Conservation (phyloP, 1,140 invertebrate genomes). For the Stegodyphus mimosarum region DNA sequence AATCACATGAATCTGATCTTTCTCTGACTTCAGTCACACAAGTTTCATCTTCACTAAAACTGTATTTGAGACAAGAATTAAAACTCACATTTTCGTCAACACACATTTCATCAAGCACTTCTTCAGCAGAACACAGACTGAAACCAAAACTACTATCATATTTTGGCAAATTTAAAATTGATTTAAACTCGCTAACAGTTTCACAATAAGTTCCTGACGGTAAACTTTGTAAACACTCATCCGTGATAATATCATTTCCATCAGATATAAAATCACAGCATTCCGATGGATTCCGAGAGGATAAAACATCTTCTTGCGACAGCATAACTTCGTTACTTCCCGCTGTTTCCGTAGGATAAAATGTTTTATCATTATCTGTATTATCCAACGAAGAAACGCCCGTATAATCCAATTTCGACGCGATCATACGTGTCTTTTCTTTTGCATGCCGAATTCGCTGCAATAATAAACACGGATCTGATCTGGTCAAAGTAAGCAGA, state of each 20-base stretch:
- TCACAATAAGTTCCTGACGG: no score
- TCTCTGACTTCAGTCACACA: not conserved
- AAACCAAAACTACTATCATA: no score
- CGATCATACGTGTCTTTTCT: conserved; percentile 32
- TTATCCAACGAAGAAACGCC: conserved; percentile 1
- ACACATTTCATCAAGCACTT: not conserved
- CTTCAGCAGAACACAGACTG: no score
- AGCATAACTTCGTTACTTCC: conserved; percentile 24
- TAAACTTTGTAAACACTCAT: no score
- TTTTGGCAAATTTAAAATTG: no score
- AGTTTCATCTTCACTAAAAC: not conserved
- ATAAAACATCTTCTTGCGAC: conserved; percentile 6
- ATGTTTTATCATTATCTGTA: conserved; percentile 30
- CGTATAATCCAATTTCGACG: conserved; percentile 5
- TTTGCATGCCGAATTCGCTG: conserved; percentile 11
- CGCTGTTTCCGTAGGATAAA: not conserved
- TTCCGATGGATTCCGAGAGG: not conserved
- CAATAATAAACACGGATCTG: conserved; percentile 45
- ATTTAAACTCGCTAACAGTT: no score
- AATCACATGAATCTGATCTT: not conserved
- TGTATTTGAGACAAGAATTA: no score
- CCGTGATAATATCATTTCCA: no score
- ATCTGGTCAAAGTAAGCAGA: conserved; percentile 31
- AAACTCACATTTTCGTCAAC: not conserved
- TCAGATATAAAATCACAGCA: not conserved